A percentile compares a stretch with the other conserved stretches of the same genome.
Conservation (phyloP, 2,797 vertebrate species). For the Onychomys torridus region DNA sequence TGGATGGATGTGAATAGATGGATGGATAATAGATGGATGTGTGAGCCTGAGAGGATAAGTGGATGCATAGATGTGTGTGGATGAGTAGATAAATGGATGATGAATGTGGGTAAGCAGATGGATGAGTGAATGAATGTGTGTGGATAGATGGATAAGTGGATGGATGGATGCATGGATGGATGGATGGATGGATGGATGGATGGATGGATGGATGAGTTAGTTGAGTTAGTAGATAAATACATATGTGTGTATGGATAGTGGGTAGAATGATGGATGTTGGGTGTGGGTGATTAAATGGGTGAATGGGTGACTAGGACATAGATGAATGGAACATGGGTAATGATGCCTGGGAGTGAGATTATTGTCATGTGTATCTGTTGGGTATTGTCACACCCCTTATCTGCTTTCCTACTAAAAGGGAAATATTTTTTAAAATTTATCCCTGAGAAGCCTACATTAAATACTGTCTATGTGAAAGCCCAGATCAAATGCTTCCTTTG, state of each 20-base stretch:
- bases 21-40: neutral
- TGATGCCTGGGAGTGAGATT: neutral
- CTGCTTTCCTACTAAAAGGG: conserved; percentile 21
- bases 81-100: neutral
- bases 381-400: neutral
- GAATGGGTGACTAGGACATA: neutral
- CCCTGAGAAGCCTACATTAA: neutral
- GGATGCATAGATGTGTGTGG: neutral
- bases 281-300: too few relatives aligned
- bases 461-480: neutral
- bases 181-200: neutral
- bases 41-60: neutral
- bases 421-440: neutral
- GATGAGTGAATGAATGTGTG: neutral
- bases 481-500: neutral
- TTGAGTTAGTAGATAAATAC: neutral
- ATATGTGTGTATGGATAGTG: neutral
- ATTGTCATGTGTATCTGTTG: neutral
- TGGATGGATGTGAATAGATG: neutral
- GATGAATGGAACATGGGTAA: neutral
- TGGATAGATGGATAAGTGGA: neutral
- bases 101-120: neutral
- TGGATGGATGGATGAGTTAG: too few relatives aligned
- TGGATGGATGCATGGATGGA: neutral
- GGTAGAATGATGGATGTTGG: neutral